Evolutionary conservation across 2,888 invertebrate genomes (phyloP), one percentile per base, ranked within the genome.

Genomic region (Spisula subtruncata): DNA sequence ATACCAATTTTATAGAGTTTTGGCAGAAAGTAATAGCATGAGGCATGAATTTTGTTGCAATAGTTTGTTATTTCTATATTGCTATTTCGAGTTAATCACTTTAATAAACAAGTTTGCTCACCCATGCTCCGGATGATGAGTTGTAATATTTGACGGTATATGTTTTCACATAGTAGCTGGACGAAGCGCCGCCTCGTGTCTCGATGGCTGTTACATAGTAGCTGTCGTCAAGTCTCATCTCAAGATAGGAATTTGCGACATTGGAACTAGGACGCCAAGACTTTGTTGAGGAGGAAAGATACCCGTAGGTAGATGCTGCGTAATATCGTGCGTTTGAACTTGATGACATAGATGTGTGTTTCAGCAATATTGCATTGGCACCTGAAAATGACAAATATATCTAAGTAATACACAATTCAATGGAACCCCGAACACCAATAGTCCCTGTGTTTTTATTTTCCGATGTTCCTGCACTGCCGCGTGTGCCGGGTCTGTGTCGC

Each of bases 141-240:
- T 94, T 92, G 85, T 91, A 93, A 56, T 89, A 94, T 18, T 88
- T 75, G n/a, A 94, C 82, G 4, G 83, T 89, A 85, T 90, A 93
- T 12, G 83, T 86, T n/a, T 81, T 93, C 29, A 94, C 94, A 88
- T 93, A 92, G n/a, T 87, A 80, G n/a, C 54, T 81, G 10, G 86
- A 87, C 6, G 56, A 25, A 5, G 87, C 85, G n/a, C 90, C 92
- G 0, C 94, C 94, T 51, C 89, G 85, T 12, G 93, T 94, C 32
- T 93, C 91, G 35, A 94, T 84, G 0, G 91, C 85, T 32, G 93
- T 94, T 66, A 94, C 90, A 83, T 93, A 94, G 29, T 66, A 60
- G 18, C 79, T 29, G 5, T 29, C 12, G 20, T 83, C 71, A 14
- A 93, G 81, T 29, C 25, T 75, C 48, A 91, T 86, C 56, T 88